Percentiles rank a stretch among this genome's conserved stretches.
Evolutionary conservation across 2,888 invertebrate genomes (phyloP).

Genomic region (Orgyia antiqua): DNA sequence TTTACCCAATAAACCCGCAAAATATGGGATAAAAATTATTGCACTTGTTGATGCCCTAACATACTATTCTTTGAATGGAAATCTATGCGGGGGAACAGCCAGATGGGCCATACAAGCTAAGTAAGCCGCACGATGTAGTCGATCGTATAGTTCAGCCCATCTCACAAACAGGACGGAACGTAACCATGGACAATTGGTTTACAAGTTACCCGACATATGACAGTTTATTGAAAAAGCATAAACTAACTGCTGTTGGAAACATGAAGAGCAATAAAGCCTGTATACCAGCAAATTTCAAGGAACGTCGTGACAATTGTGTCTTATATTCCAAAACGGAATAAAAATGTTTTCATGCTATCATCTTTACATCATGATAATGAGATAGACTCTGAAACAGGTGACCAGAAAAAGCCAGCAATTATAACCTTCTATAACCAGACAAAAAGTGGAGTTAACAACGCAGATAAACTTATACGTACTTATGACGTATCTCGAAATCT

Average conservation of each 20-base stretch:
- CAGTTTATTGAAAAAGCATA: constrained; percentile 2
- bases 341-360: constrained; percentile 2
- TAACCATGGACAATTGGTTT: constrained; percentile 14
- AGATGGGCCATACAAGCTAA: constrained; percentile 10
- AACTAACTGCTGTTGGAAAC: constrained; percentile 2
- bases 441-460: constrained; percentile 1
- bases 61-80: constrained; percentile 2
- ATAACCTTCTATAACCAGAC: constrained; percentile 1
- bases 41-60: constrained; percentile 3
- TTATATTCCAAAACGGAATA: constrained; percentile 4
- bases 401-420: not conserved
- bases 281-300: constrained; percentile 6
- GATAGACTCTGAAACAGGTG: constrained; percentile 4
- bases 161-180: constrained; percentile 6
- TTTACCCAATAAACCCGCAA: constrained; percentile 9
- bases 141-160: constrained; percentile 10
- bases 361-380: constrained; percentile 5
- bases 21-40: constrained; percentile 9
- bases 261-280: constrained; percentile 3
- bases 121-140: constrained; percentile 8
- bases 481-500: constrained; percentile 1
- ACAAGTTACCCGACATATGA: constrained; percentile 4
- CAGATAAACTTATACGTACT: not conserved
- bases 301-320: constrained; percentile 4
- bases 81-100: constrained; percentile 14